Evolutionary conservation across 2,797 vertebrate genomes (phyloP).

Genomic region (Sebastes nivosus): DNA sequence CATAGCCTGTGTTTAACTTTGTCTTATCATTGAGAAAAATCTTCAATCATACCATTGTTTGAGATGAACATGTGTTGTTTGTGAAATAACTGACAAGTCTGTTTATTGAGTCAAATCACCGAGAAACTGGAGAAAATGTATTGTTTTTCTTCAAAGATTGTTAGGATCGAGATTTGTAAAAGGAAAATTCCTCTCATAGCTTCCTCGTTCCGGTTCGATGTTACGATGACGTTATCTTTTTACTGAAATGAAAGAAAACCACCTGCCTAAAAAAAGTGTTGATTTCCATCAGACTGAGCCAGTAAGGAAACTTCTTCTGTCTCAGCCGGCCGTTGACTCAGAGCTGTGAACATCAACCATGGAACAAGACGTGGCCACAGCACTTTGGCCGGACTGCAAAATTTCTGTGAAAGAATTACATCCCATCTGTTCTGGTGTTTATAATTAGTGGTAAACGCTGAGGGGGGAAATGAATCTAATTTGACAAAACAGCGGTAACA

Average conservation of each 20-base stretch:
- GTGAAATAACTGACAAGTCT: constrained; percentile 26
- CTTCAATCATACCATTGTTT: constrained; percentile 31
- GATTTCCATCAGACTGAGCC: background rate
- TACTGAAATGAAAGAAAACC: constrained; percentile 3
- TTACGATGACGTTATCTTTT: background rate
- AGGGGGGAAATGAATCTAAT: constrained; percentile 64
- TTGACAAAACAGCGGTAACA: constrained; percentile 68
- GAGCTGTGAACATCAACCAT: constrained; percentile 39
- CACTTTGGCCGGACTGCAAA: constrained; percentile 54
- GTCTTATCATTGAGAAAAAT: constrained; percentile 20
- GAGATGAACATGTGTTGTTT: constrained; percentile 36
- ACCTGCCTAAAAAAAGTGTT: background rate
- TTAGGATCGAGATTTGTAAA: constrained; percentile 14
- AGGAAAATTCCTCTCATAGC: background rate
- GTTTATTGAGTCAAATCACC: constrained; percentile 40
- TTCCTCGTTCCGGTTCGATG: background rate
- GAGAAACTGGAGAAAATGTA: background rate
- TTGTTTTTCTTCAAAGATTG: constrained; percentile 17
- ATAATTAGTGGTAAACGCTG: constrained; percentile 72
- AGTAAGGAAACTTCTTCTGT: constrained; percentile 11
- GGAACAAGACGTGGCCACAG: constrained; percentile 52
- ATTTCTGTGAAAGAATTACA: constrained; percentile 61
- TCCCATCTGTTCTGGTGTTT: constrained; percentile 73
- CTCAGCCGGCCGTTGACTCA: constrained; percentile 11
- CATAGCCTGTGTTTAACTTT: background rate